These are phyloP conservation scores for Agelastica alni DNA, from an alignment of 2,888 invertebrate species.

Conservation along the genomic window DNA sequence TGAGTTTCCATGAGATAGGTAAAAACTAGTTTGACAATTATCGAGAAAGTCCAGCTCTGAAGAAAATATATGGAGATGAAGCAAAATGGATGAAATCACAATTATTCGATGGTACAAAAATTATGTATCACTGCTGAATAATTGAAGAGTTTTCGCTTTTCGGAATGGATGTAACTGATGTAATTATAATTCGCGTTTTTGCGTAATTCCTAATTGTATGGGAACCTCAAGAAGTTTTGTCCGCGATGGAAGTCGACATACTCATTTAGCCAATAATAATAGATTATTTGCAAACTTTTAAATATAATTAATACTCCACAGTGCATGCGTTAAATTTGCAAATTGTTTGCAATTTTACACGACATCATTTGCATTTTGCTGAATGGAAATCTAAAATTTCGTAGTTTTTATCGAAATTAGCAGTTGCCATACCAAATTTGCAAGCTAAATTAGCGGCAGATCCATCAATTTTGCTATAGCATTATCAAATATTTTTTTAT, in stretches of 20 bases:
- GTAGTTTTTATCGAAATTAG: slow-evolving; percentile 46
- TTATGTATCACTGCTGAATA: slow-evolving; percentile 44
- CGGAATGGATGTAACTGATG: slow-evolving; percentile 43
- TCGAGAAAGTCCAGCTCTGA: slow-evolving; percentile 9
- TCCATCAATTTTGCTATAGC: slow-evolving; percentile 35
- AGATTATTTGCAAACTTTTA: slow-evolving; percentile 49
- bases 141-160: slow-evolving; percentile 37
- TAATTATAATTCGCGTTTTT: slow-evolving; percentile 43
- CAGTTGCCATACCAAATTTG: slow-evolving; percentile 45
- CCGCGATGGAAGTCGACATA: slow-evolving; percentile 45
- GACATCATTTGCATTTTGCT: slow-evolving; percentile 50
- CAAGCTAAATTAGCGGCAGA: slow-evolving; percentile 46
- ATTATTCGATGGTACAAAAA: slow-evolving; percentile 39
- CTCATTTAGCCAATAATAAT: slow-evolving; percentile 50
- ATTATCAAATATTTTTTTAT: slow-evolving; percentile 37
- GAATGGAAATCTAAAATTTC: slow-evolving; percentile 49
- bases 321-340: slow-evolving; percentile 51
- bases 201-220: slow-evolving; percentile 45
- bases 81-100: slow-evolving; percentile 35
- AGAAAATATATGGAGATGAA: slow-evolving; percentile 26
- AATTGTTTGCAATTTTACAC: slow-evolving; percentile 51
- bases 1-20: no score
- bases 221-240: slow-evolving; percentile 42
- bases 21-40: no score
- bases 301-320: slow-evolving; percentile 48